Base-by-base conservation (phyloP, 2,113 vertebrate genomes). In the Leptodactylus fuscus region DNA sequence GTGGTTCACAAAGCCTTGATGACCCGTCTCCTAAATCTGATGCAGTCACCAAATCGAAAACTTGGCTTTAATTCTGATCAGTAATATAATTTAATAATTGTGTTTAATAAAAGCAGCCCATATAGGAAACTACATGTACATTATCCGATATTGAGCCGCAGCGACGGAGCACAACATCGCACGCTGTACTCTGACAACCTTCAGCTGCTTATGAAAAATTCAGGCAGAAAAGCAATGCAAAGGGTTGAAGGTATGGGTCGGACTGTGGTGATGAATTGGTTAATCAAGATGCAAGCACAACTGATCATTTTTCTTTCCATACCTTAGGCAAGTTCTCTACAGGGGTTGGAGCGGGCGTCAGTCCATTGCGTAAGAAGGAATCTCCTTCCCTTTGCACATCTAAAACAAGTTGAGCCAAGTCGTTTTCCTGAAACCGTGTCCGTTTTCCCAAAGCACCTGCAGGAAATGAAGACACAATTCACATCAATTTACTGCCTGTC, bases 371-470 rank as follows among this genome's bases (percentile, higher is more conserved):
- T 34, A 86, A 82, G 89, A 74, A 89, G 8, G 86, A 11, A 16
- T 90, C 91, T 70, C 90, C 92, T 85, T 93, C 91, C 82, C 93
- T 94, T 81, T 90, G 94, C 16, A 99, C 96, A 71, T 97, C 93
- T 24, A 99, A 88, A 88, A 99, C 91, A 88, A 99, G 96, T 90
- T 99, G 98, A 81, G 98, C 96, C 88, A 99, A 89, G 0, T 93
- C 95, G 87, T 95, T 97, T 89, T 99, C 94, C 91, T 99, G 98
- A 91, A 96, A 99, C 18, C 91, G 93, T 12, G 98, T 99, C 87
- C 97, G 94, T 92, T 99, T 99, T 9, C 98, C 98, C 84, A 99
- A 92, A 88, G 95, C 97, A 91, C 98, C 98, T 99, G 85, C 8
- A 90, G 82, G 76, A 89, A 90, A 90, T 48, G 24, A 81, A 88